Conservation (phyloP, 23 tunicate species). For the Pegea sp. region DNA sequence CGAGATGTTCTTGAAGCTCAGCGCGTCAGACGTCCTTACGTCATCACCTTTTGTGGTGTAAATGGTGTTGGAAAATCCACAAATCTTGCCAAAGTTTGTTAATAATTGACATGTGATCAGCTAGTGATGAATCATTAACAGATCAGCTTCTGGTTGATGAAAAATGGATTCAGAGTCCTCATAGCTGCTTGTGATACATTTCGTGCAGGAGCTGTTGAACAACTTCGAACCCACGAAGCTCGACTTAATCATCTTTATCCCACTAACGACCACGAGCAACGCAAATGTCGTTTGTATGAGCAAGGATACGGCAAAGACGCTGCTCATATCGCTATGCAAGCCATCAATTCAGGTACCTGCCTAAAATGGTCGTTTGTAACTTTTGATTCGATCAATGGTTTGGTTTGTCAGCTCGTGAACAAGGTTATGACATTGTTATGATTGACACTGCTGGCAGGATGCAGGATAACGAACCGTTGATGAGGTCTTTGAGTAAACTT, state of each 20-base stretch:
- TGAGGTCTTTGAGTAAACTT: slow-evolving; percentile 86
- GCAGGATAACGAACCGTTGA: slow-evolving; percentile 99
- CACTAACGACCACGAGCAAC: slow-evolving; percentile 17
- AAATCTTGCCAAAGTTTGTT: slow-evolving; percentile 75
- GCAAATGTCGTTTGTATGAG: slow-evolving; percentile 48
- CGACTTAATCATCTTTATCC: slow-evolving; percentile 78
- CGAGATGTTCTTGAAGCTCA: slow-evolving; percentile 95
- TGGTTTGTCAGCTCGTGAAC: slow-evolving; percentile 53
- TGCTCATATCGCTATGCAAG: slow-evolving; percentile 96
- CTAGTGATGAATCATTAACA: too few species aligned
- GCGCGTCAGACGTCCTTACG: slow-evolving; percentile 50
- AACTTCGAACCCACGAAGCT: slow-evolving; percentile 85
- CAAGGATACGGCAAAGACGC: slow-evolving; percentile 99
- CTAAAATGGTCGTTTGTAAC: neutral
- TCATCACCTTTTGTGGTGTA: slow-evolving; percentile 98
- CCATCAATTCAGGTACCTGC: slow-evolving; percentile 38
- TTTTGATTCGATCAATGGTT: neutral
- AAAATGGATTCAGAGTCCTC: slow-evolving; percentile 91
- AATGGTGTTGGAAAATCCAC: slow-evolving; percentile 99
- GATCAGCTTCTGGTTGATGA: slow-evolving; percentile 97
- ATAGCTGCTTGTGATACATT: slow-evolving; percentile 99
- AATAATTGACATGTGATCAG: too few species aligned
- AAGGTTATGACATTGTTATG: slow-evolving; percentile 74
- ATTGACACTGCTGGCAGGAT: slow-evolving; percentile 98
- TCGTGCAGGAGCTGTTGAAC: slow-evolving; percentile 99